Evolutionary conservation across 2,888 invertebrate genomes (phyloP), one percentile per base, ranked within the genome.

Genomic region (Ceramica pisi): DNA sequence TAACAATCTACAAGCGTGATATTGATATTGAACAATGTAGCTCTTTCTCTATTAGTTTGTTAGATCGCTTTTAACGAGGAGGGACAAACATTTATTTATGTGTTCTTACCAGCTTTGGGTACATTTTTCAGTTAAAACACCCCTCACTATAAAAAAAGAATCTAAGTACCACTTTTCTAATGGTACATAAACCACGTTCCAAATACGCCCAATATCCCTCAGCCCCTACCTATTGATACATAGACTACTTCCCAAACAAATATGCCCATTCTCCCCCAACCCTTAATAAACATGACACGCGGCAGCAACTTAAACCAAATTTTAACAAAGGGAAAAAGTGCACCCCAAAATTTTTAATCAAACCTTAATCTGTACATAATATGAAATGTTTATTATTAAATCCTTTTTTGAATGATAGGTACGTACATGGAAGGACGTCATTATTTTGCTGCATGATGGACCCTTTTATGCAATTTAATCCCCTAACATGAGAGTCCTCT

Each of bases 391-490:
- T 26, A 51, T 21, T 31, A 26, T 10, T 26, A 56, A 6, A 56
- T n/a, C 26, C 1, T 6, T 56, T 26, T 56, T n/a, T 26, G 9
- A 26, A 16, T 26, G 3, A 26, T 14, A 5, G 1, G 12, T 16
- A 5, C 2, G 12, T 16, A 26, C 10, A 26, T 46, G 4, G 38
- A 19, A 4, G 5, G 10, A 56, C n/a, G 16, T 8, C 16, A 14
- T 10, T 10, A 35, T 46, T 14, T 7, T 31, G 5, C 26, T 21
- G 31, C 5, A 68, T 14, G n/a, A 71, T 51, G 71, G 71, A 61
- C 44, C 44, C 71, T 53, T 35, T 71, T 14, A 70, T 61, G 70
- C 16, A 5, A 21, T 23, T 5, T 8, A 60, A 59, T 14, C 12
- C n/a, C 16, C 21, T 16, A 16, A 55, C 6, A 55, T 53, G 9